phyloP scores from a whole-genome alignment of 2,797 vertebrate genomes.

The Molothrus ater region DNA sequence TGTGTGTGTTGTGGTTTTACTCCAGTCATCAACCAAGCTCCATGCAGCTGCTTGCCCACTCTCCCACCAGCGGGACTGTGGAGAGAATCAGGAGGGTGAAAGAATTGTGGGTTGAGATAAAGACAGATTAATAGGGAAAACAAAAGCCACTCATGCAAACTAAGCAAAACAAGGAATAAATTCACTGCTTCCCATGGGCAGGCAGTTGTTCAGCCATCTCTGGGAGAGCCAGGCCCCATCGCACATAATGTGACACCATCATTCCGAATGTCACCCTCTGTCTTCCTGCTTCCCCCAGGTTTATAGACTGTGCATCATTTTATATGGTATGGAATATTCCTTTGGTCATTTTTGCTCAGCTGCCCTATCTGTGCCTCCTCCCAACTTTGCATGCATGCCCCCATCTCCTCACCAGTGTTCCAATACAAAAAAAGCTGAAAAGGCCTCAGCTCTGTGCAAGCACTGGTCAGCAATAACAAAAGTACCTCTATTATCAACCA shows the following conservation, averaged over 20 bases:
- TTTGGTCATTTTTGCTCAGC: background rate
- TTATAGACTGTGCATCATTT: background rate
- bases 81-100: background rate
- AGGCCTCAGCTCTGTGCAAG: background rate
- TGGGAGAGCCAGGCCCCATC: background rate
- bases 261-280: background rate
- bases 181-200: background rate
- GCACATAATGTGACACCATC: rapidly evolving
- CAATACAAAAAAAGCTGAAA: background rate
- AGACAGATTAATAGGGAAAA: background rate
- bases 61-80: rapidly evolving
- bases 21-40: too few species aligned
- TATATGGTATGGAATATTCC: background rate
- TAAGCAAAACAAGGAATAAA: background rate
- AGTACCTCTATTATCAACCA: background rate
- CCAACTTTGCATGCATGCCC: background rate
- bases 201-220: too few species aligned
- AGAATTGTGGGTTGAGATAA: background rate
- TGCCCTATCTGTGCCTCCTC: background rate
- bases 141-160: background rate
- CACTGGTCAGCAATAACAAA: background rate
- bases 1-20: background rate
- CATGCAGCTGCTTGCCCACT: rapidly evolving
- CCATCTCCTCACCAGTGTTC: rapidly evolving
- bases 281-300: background rate